These are phyloP conservation scores for Poecile atricapillus DNA, from an alignment of 2,113 vertebrate genomes.

Conservation along the genomic window DNA sequence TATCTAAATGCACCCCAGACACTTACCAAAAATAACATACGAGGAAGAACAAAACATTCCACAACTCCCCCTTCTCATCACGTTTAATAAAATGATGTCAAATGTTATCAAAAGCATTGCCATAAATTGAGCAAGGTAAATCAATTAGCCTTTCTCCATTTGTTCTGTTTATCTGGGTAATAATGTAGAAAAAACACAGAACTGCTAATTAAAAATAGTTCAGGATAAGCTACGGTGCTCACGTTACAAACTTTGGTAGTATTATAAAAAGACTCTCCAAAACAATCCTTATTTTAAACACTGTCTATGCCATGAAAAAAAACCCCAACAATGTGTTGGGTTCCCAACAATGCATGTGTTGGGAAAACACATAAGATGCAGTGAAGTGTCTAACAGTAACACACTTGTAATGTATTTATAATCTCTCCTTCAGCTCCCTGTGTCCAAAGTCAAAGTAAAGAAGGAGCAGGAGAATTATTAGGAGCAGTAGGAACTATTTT, in stretches of 20 bases:
- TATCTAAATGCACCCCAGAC: conserved; percentile 43
- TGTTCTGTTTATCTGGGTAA: conserved; percentile 62
- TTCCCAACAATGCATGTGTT: too few species aligned
- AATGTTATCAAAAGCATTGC: conserved; percentile 38
- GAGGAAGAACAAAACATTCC: conserved; percentile 7
- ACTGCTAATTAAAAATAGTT: conserved; percentile 76
- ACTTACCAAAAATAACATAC: conserved; percentile 26
- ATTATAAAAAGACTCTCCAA: conserved; percentile 70
- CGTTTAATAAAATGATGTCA: not conserved
- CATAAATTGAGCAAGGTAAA: conserved; percentile 4
- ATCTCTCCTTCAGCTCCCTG: not conserved
- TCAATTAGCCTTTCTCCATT: conserved; percentile 69
- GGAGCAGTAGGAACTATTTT: not conserved
- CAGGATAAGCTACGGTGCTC: conserved; percentile 65
- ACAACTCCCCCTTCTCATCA: not conserved
- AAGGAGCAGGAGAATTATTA: not conserved
- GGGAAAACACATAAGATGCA: not conserved
- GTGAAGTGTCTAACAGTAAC: not conserved
- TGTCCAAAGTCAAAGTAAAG: not conserved
- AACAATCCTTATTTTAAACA: conserved; percentile 71
- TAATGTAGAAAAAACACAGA: conserved; percentile 6
- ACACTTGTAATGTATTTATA: not conserved
- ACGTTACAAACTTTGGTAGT: conserved; percentile 67
- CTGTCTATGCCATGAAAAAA: conserved; percentile 39
- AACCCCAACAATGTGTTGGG: too few species aligned